Base-by-base conservation (phyloP, 2,113 vertebrate species). In the Cyanoderma ruficeps region DNA sequence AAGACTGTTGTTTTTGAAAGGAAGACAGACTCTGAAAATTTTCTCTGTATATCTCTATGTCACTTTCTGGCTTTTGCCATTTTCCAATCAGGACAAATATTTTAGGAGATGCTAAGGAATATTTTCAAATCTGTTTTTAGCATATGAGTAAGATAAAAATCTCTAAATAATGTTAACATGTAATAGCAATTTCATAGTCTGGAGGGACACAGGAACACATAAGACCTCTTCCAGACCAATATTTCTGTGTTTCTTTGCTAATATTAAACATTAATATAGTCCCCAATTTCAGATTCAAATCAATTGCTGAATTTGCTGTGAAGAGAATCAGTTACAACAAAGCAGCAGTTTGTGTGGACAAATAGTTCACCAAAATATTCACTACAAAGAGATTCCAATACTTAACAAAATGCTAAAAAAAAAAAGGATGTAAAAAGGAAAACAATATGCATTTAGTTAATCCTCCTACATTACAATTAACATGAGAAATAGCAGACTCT, bases 401-500 rank as follows among this genome's bases (percentile, higher is more conserved):
- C 17, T 87, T 92, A 77, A 93, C 18, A 15, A 83, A 93, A 78
- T 23, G 3, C 63, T 39, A 49, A 60, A 44, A 28, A 30, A 30
- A 70, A 46, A 49, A 81, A 39, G 1, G 6, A 30, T 2, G 3
- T 14, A 60, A 42, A 52, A 68, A 16, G 6, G 3, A 56, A 87
- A 28, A 18, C 75, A 89, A 87, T 83, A 71, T 90, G 35, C 63
- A 90, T 93, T 94, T 96, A 95, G 35, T 46, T 90, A 95, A 88
- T 86, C 67, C 46, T 93, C 42, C 83, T 74, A 75, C 37, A 55
- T 86, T 59, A 76, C 53, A 95, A 95, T 92, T 93, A 85, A 35
- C 24, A 77, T 79, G 76, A 91, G 63, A 96, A 95, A 94, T 81
- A 23, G 44, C 81, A 83, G n/a, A 57, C 39, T 83, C 77, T 89